Evolutionary conservation across 2,113 vertebrate species (phyloP).

Genomic region (Candoia aspera): DNA sequence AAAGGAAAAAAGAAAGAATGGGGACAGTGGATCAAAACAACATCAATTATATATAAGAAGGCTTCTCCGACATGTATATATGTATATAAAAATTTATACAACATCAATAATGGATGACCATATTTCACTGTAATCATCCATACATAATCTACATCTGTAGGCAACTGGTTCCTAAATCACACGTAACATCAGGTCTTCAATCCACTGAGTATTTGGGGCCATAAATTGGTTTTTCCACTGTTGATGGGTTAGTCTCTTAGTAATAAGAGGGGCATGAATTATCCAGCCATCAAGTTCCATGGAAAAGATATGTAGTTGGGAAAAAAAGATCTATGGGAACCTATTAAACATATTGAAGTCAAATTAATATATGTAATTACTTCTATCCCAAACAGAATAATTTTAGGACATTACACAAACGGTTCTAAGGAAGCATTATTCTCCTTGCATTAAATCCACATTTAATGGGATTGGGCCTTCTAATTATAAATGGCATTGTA

Average conservation of each 20-base stretch:
- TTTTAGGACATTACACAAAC: background rate
- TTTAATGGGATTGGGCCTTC: background rate
- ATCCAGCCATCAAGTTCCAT: background rate
- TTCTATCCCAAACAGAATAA: background rate
- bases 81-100: background rate
- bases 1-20: background rate
- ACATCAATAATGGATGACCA: background rate
- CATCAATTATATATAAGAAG: background rate
- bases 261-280: background rate
- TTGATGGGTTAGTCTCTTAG: background rate
- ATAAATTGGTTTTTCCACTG: background rate
- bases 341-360: background rate
- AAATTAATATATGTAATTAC: background rate
- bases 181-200: background rate
- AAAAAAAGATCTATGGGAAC: background rate
- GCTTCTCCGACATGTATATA: background rate
- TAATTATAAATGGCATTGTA: background rate
- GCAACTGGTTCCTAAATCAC: background rate
- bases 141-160: background rate
- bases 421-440: background rate
- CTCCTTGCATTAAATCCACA: background rate
- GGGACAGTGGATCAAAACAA: background rate
- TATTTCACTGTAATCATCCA: background rate
- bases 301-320: background rate
- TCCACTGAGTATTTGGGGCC: background rate